These are phyloP conservation scores for Xiphophorus hellerii DNA, from an alignment of 2,113 vertebrate species.

Conservation along the genomic window DNA sequence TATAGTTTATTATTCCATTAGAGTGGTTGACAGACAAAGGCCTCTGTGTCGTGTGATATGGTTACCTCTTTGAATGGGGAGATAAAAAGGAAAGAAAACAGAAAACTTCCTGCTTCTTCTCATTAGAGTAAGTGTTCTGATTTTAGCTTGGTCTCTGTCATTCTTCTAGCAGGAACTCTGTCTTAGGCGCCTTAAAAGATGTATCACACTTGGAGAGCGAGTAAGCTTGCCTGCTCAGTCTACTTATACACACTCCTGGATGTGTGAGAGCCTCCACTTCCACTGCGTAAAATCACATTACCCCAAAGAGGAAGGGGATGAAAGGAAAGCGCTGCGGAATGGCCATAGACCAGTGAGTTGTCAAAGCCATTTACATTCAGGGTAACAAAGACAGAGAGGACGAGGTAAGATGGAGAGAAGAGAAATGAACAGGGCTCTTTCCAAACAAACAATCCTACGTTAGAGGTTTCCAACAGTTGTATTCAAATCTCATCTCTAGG, in stretches of 20 bases:
- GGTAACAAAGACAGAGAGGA: constrained; percentile 28
- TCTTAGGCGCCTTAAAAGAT: constrained; percentile 43
- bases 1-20: neutral
- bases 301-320: constrained; percentile 87
- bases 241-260: constrained; percentile 45
- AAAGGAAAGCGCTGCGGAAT: constrained; percentile 82
- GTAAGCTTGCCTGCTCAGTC: constrained; percentile 71
- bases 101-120: neutral
- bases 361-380: constrained; percentile 85
- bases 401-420: constrained; percentile 25
- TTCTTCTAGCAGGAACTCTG: constrained; percentile 28
- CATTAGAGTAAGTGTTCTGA: neutral
- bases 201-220: constrained; percentile 64
- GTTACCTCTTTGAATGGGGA: neutral
- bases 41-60: neutral
- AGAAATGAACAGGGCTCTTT: constrained; percentile 16
- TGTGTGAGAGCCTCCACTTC: constrained; percentile 58
- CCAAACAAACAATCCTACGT: constrained; percentile 13
- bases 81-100: neutral
- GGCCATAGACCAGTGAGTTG: constrained; percentile 84
- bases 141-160: neutral
- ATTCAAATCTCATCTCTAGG: constrained; percentile 23
- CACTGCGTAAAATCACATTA: constrained; percentile 79
- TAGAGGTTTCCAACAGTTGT: constrained; percentile 27
- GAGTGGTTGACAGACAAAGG: neutral